These are phyloP conservation scores for Brachypodius melanocephalos DNA, from an alignment of 2,113 vertebrate genomes.

Conservation along the genomic window DNA sequence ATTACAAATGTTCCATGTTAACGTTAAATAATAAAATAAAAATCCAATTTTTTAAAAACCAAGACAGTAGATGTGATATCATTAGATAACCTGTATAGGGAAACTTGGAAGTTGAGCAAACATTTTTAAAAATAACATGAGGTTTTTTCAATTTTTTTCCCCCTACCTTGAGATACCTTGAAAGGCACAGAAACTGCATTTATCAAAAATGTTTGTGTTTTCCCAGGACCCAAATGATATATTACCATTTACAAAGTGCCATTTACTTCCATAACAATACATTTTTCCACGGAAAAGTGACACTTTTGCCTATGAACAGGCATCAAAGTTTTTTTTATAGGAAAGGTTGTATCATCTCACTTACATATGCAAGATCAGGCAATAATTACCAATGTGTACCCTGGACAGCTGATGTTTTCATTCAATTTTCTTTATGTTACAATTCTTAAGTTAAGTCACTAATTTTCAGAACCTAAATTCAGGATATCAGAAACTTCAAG, in stretches of 20 bases:
- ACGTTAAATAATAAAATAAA: neutral
- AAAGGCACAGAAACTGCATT: neutral
- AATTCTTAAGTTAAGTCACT: neutral
- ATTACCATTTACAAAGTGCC: neutral
- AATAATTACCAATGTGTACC: neutral
- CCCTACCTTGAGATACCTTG: neutral
- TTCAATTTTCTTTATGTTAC: neutral
- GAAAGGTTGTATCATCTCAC: neutral
- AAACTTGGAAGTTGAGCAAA: neutral
- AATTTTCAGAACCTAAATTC: neutral
- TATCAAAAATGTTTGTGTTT: neutral
- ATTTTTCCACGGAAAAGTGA: neutral
- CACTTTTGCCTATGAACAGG: neutral
- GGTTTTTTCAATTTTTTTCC: neutral
- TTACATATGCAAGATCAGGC: neutral
- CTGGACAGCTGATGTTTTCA: neutral
- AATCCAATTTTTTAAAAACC: neutral
- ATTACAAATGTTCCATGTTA: neutral
- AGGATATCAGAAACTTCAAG: neutral
- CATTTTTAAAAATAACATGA: neutral
- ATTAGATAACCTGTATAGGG: neutral
- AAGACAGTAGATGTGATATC: neutral
- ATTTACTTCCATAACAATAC: neutral
- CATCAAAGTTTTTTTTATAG: neutral
- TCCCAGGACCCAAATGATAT: neutral